These are phyloP conservation scores for Xerus rutilus DNA, from an alignment of 2,797 vertebrate species.

Conservation along the genomic window DNA sequence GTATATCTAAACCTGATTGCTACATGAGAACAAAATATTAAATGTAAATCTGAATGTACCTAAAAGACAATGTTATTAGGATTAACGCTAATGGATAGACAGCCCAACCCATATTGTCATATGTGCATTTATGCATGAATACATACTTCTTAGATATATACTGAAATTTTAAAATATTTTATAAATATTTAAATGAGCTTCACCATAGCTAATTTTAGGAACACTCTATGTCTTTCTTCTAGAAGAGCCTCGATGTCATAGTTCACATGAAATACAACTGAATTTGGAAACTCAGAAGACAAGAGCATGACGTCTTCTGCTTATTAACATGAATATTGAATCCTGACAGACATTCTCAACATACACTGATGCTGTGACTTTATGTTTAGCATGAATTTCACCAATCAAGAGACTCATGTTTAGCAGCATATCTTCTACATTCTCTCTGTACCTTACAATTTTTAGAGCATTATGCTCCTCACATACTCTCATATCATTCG, in stretches of 20 bases:
- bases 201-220: neutral
- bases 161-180: neutral
- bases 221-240: neutral
- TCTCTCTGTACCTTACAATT: neutral
- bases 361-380: neutral
- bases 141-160: neutral
- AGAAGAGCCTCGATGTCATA: neutral
- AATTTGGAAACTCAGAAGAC: neutral
- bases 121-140: too few relatives aligned
- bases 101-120: neutral
- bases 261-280: neutral
- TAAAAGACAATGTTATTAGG: neutral
- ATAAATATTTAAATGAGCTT: neutral
- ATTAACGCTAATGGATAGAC: neutral
- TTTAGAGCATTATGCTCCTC: neutral
- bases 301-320: neutral
- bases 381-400: neutral
- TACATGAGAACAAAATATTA: neutral
- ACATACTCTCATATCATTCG: neutral
- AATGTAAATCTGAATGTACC: neutral
- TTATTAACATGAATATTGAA: neutral
- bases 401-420: conserved; percentile 54
- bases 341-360: neutral
- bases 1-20: neutral
- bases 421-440: conserved; percentile 50